phyloP scores from a whole-genome alignment of 2,113 vertebrate species.

The Mormoops blainvillei region DNA sequence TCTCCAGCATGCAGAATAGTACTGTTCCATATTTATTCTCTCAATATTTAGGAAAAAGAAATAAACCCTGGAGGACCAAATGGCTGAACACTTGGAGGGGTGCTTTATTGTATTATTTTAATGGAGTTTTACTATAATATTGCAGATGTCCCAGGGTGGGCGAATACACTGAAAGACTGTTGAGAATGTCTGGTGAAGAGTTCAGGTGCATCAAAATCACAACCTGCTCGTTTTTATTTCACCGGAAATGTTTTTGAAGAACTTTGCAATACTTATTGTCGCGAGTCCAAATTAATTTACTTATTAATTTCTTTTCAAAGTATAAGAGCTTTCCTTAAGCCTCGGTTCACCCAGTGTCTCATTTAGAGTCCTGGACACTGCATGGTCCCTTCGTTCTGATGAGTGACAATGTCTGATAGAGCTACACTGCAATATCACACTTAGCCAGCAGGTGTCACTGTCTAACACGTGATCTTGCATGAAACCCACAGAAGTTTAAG shows the following conservation, averaged over 20 bases:
- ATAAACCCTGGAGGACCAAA: background rate
- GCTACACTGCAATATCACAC: background rate
- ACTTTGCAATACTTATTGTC: background rate
- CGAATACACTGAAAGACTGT: background rate
- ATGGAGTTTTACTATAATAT: background rate
- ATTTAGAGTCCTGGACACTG: background rate
- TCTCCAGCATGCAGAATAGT: background rate
- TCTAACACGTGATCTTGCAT: background rate
- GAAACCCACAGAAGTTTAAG: background rate
- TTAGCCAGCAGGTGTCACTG: slow-evolving; percentile 56
- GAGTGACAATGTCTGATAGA: slow-evolving; percentile 22
- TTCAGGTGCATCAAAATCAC: background rate
- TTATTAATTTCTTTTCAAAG: background rate
- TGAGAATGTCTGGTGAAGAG: background rate
- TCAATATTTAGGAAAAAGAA: background rate
- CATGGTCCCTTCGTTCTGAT: background rate
- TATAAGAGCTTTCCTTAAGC: background rate
- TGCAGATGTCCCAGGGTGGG: background rate
- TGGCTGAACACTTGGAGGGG: background rate
- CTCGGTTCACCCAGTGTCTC: background rate
- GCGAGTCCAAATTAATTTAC: background rate
- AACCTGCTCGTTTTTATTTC: background rate
- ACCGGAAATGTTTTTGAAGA: background rate
- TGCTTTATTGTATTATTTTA: background rate
- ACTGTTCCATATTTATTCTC: background rate